These are phyloP conservation scores for Micrastur ruficollis DNA, from an alignment of 2,797 vertebrate species.

Conservation along the genomic window DNA sequence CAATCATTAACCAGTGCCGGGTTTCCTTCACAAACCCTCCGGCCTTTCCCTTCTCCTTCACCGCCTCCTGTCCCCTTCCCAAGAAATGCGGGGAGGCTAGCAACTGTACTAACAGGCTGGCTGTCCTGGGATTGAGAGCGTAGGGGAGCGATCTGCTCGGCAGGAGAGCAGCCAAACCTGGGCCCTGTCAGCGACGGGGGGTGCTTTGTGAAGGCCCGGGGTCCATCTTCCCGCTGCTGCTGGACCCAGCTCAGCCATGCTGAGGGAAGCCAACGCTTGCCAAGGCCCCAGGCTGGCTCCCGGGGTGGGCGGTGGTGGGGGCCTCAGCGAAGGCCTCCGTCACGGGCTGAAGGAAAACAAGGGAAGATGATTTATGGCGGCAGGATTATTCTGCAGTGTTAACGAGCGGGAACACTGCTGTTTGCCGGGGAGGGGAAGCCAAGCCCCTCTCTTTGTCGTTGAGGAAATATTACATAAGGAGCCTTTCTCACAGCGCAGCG, in stretches of 20 bases:
- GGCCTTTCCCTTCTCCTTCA: neutral
- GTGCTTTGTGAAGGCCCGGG: neutral
- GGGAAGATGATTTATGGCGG: neutral
- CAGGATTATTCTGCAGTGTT: neutral
- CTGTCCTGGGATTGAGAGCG: neutral
- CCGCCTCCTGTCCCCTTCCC: neutral
- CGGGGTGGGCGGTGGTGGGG: neutral
- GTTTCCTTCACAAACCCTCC: neutral
- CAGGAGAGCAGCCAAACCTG: neutral
- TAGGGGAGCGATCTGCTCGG: neutral
- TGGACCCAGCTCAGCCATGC: neutral
- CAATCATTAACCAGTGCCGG: neutral
- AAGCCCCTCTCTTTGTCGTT: neutral
- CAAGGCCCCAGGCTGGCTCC: neutral
- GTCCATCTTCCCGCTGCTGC: neutral
- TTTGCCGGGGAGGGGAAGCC: constrained; percentile 6
- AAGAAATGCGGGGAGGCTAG: neutral
- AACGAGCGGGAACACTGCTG: neutral
- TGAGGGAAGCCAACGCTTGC: neutral
- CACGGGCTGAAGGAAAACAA: neutral
- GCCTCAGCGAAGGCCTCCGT: neutral
- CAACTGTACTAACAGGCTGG: neutral
- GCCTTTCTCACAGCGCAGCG: neutral
- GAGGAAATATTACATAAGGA: constrained; percentile 27
- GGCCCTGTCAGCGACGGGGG: rapidly evolving